Evolutionary conservation across 2,113 vertebrate species (phyloP), one percentile per base, ranked within the genome.

Genomic region (Percopsis transmontana): DNA sequence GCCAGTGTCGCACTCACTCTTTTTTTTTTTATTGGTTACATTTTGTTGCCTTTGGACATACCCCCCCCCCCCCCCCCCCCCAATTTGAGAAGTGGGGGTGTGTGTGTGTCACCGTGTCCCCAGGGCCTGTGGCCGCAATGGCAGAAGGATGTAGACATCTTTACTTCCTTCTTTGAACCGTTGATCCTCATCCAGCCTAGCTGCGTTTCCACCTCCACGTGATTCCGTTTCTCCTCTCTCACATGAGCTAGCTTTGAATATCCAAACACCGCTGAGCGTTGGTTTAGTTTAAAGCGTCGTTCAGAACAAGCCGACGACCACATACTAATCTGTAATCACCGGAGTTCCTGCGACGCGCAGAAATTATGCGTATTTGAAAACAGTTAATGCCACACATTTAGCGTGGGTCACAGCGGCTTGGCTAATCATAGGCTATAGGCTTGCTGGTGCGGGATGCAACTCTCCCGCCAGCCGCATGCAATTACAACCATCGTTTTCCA

Each of bases 21-120:
- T 89, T 85, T 80, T 80, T 88, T 82, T 91, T 87, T 91, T 91
- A 94, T 91, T 92, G 90, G 88, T 76, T 91, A 86, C 86, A 82
- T 88, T 84, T 85, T 90, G 85, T 90, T 88, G 87, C 90, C 86
- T 90, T 92, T 89, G 87, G 87, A 91, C 86, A 87, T 87, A 86
- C 85, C 88, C 85, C 90, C n/a, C n/a, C n/a, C n/a, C n/a, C n/a
- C n/a, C n/a, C n/a, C n/a, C n/a, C n/a, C n/a, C n/a, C n/a, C n/a
- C n/a, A n/a, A 65, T 62, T 74, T 33, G 33, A 87, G 79, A 84
- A 51, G 21, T 60, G 21, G 52, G n/a, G 38, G 19, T 73, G 40
- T 60, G 20, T 58, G 44, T 48, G 48, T 52, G 41, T 15, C 52
- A 15, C 13, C 19, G 5, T 74, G 48, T 71, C 19, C 39, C 13